Evolutionary conservation across 92 coral and sea anemone species (phyloP).

Genomic region (Nematostella vectensis): DNA sequence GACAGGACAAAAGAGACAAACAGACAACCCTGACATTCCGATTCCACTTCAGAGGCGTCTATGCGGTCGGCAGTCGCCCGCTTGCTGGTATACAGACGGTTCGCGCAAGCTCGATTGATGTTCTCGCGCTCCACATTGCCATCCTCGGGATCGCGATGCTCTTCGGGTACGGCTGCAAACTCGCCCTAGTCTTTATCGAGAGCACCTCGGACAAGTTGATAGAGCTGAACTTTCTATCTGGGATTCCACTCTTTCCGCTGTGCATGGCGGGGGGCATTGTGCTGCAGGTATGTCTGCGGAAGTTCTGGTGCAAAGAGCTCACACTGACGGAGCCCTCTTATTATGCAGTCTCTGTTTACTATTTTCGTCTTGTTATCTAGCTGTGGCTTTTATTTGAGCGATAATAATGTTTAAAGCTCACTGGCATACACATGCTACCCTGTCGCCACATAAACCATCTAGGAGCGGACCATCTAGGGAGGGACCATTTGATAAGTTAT

Average conservation of each 20-base stretch:
- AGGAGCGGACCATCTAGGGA: too few species aligned
- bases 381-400: too few species aligned
- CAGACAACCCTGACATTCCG: too few species aligned
- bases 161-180: conserved; percentile 63
- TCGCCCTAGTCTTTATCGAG: conserved; percentile 55
- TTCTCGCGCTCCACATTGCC: conserved; percentile 61
- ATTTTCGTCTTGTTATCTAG: too few species aligned
- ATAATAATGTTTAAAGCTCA: too few species aligned
- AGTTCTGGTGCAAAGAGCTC: background rate
- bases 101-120: conserved; percentile 78
- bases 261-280: conserved; percentile 81
- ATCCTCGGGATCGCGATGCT: conserved; percentile 66
- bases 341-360: too few species aligned
- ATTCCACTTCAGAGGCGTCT: conserved; percentile 46
- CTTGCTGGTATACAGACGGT: conserved; percentile 70
- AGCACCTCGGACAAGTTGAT: conserved; percentile 47
- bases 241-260: conserved; percentile 65
- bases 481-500: too few species aligned
- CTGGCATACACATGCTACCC: too few species aligned
- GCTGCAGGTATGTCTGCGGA: conserved; percentile 31
- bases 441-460: too few species aligned
- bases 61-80: conserved; percentile 72
- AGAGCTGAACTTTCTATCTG: conserved; percentile 68
- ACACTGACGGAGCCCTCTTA: too few species aligned
- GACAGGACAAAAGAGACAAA: too few species aligned